Conservation (phyloP, 1,140 invertebrate genomes). For the Gyrodactylus salaris region DNA sequence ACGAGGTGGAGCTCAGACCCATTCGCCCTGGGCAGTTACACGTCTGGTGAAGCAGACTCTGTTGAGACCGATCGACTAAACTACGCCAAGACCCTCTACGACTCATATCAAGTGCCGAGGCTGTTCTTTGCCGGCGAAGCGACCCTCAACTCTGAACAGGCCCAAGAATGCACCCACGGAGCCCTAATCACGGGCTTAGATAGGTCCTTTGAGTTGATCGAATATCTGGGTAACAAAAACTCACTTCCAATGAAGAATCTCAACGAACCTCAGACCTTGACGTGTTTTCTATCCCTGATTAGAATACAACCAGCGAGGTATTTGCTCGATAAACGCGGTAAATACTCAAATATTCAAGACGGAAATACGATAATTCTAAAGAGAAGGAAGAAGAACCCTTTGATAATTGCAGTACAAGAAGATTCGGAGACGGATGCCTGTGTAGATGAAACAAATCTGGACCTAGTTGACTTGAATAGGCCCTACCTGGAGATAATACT, state of each 20-base stretch:
- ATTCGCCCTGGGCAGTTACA: neutral
- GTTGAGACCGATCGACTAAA: neutral
- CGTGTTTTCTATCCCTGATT: neutral
- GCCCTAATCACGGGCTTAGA: neutral
- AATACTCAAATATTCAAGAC: neutral
- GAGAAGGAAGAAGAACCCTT: neutral
- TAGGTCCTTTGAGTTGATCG: neutral
- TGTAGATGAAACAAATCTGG: neutral
- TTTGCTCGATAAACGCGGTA: neutral
- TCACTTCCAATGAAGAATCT: neutral
- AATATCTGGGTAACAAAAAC: neutral
- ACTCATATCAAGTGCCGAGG: neutral
- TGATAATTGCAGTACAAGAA: neutral
- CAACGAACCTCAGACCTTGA: neutral
- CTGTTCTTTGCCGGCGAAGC: slow-evolving; percentile 6
- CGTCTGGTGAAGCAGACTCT: neutral
- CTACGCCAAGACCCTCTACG: neutral
- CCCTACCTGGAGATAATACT: neutral
- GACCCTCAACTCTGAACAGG: neutral
- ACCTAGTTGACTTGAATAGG: neutral
- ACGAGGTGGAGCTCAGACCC: slow-evolving; percentile 4
- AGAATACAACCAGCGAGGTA: neutral
- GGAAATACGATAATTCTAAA: neutral
- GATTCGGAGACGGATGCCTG: neutral
- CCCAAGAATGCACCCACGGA: slow-evolving; percentile 6